These are phyloP conservation scores for Carposina sasakii DNA, from an alignment of 1,140 invertebrate species.

Conservation along the genomic window DNA sequence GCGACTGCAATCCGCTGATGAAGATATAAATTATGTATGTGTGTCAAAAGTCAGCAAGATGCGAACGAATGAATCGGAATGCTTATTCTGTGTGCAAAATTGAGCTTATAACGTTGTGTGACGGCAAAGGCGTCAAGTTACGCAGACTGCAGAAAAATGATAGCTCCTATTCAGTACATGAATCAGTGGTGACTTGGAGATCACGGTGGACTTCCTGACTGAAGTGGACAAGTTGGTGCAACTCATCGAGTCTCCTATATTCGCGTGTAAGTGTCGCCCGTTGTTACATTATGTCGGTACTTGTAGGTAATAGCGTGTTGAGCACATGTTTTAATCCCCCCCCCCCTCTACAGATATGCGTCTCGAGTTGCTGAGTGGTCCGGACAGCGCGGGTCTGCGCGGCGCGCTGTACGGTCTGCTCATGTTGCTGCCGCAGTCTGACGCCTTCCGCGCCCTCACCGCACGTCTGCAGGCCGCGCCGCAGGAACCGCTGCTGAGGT, in stretches of 20 bases:
- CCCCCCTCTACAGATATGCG: slow-evolving; percentile 82
- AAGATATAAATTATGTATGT: no score
- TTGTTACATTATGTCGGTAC: background rate
- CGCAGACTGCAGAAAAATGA: no score
- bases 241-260: slow-evolving; percentile 98
- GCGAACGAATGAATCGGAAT: no score
- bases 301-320: background rate
- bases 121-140: no score
- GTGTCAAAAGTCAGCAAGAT: no score
- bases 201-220: slow-evolving; percentile 95
- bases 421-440: slow-evolving; percentile 98
- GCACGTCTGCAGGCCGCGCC: slow-evolving; percentile 93
- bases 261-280: slow-evolving; percentile 88
- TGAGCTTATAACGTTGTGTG: no score
- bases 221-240: slow-evolving; percentile 99
- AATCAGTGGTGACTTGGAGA: slow-evolving; percentile 91
- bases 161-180: slow-evolving; percentile 28
- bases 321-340: no score
- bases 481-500: background rate
- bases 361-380: slow-evolving; percentile 90
- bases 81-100: no score
- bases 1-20: no score
- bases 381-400: slow-evolving; percentile 81
- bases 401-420: slow-evolving; percentile 95
- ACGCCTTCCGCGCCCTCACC: slow-evolving; percentile 92